phyloP scores from a whole-genome alignment of 2,113 vertebrate species.

The Colinus virginianus region DNA sequence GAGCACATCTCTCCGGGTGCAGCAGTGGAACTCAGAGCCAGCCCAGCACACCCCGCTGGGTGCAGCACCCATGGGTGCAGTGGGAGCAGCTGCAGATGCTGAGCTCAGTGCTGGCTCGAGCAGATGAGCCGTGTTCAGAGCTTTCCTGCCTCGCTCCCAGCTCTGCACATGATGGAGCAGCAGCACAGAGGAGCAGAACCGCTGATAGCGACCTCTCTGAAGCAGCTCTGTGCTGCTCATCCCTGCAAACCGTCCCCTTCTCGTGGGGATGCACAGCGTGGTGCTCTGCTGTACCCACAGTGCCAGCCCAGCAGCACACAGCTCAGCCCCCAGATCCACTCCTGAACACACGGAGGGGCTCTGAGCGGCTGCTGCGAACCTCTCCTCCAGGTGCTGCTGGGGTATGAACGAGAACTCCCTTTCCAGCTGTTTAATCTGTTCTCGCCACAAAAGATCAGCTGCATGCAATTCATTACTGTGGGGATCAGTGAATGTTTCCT shows the following conservation, averaged over 20 bases:
- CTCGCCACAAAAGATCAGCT: neutral
- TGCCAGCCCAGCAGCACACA: neutral
- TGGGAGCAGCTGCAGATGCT: neutral
- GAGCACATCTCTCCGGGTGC: neutral
- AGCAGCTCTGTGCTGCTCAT: neutral
- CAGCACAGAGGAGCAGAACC: rapidly evolving
- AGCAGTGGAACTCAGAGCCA: neutral
- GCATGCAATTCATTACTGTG: rapidly evolving
- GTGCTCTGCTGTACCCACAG: neutral
- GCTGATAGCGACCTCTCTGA: neutral
- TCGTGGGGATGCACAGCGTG: neutral
- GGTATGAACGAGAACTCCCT: neutral
- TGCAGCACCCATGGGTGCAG: rapidly evolving
- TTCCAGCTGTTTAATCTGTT: neutral
- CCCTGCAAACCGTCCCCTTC: neutral
- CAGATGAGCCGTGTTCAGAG: rapidly evolving
- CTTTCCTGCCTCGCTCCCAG: neutral
- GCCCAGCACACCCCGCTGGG: neutral
- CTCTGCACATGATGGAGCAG: neutral
- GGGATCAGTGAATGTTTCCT: neutral
- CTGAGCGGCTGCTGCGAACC: neutral
- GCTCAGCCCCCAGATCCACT: neutral
- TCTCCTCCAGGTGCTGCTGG: neutral
- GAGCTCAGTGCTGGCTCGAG: rapidly evolving
- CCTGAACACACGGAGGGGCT: neutral